phyloP scores from a whole-genome alignment of 1,140 invertebrate species.

The Rhagoletis pomonella region DNA sequence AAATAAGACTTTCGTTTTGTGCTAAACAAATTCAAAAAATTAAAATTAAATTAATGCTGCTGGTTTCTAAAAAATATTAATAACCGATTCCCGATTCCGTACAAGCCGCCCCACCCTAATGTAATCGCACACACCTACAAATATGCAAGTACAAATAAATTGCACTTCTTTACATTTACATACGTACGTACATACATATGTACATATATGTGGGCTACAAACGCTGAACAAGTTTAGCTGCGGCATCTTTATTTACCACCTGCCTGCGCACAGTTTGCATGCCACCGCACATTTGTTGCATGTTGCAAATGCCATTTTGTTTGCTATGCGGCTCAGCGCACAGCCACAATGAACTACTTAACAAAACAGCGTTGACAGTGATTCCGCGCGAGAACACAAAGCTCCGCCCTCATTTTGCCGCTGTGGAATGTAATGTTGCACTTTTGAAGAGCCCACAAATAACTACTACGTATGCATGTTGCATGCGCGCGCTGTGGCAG shows the following conservation, averaged over 20 bases:
- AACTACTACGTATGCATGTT: background rate
- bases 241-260: background rate
- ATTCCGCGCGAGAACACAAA: background rate
- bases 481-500: background rate
- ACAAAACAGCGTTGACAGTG: background rate
- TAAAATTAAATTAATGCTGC: no score
- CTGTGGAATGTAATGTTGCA: background rate
- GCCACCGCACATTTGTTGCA: background rate
- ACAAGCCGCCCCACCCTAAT: no score
- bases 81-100: no score
- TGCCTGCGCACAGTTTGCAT: background rate
- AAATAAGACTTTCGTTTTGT: no score
- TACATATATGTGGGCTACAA: background rate
- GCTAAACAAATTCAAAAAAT: no score
- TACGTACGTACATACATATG: background rate
- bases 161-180: no score
- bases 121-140: no score
- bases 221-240: background rate
- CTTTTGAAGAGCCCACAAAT: background rate
- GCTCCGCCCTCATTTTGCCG: background rate
- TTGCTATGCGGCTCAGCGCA: background rate
- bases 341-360: slow-evolving; percentile 9
- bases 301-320: background rate
- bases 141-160: no score
- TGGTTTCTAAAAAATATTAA: no score